Conservation (phyloP, 2,113 vertebrate genomes). For the Myocastor coypus region DNA sequence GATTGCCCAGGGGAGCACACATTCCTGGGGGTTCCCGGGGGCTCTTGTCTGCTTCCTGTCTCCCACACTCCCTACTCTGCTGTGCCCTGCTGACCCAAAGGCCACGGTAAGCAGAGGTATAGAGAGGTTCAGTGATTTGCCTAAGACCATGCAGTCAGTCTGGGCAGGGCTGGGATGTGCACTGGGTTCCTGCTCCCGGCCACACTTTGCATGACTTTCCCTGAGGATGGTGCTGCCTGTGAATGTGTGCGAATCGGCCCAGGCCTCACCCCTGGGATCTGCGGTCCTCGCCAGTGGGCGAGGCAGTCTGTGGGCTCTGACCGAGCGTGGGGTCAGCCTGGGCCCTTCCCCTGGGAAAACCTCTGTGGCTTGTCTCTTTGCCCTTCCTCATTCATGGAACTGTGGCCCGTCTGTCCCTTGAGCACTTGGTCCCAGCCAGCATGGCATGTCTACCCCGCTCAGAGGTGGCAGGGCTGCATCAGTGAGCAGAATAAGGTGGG, state of each 20-base stretch:
- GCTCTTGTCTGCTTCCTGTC: too few relatives aligned
- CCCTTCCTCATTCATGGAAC: too few relatives aligned
- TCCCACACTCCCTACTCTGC: not conserved
- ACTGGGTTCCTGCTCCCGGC: not conserved
- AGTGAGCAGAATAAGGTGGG: not conserved
- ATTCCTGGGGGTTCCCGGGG: not conserved
- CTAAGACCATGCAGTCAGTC: not conserved
- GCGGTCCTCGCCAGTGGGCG: not conserved
- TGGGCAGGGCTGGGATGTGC: not conserved
- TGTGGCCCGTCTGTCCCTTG: too few relatives aligned
- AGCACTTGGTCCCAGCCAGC: not conserved
- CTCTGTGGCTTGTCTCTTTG: fast-evolving
- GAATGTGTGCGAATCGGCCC: fast-evolving
- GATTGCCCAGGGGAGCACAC: fast-evolving
- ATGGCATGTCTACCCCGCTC: not conserved
- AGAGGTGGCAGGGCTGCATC: not conserved
- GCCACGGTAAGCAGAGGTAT: not conserved
- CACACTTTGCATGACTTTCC: not conserved
- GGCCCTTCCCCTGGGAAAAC: too few relatives aligned
- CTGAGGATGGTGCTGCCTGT: fast-evolving
- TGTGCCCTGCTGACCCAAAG: not conserved
- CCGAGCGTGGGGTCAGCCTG: fast-evolving
- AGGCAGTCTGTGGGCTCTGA: not conserved
- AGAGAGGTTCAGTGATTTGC: not conserved
- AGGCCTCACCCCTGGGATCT: not conserved